Evolutionary conservation across 2,797 vertebrate genomes (phyloP), one percentile per base, ranked within the genome.

Genomic region (Fundulus diaphanus): DNA sequence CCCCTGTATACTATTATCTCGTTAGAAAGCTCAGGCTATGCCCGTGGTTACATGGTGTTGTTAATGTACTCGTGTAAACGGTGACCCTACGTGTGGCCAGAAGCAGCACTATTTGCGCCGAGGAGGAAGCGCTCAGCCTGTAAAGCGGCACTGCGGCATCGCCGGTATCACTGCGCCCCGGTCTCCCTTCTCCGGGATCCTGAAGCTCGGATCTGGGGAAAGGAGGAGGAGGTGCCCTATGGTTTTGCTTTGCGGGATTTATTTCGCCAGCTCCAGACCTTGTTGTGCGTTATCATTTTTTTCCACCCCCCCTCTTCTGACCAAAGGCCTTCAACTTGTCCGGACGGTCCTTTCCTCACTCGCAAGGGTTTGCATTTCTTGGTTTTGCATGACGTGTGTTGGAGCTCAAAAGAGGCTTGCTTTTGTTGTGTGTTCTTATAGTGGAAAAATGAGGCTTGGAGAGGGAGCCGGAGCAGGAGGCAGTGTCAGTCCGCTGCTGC

Each of bases 71-170:
- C 40, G 46, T 65, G 9, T n/a, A 52, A 48, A 61, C 6, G 18
- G 16, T 20, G n/a, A 42, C 33, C 0, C 9, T 44, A 37, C 18
- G 48, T 7, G 69, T 3, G 74, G 82, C 74, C 85, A 80, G 63
- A 80, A 73, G 63, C 88, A 82, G 95, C 93, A 96, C 95, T 96
- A 94, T 88, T 95, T 95, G 91, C 86, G 88, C 90, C 76, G 94
- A 92, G 95, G 95, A 95, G 92, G 95, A 93, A 94, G 94, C 94
- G 88, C 35, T 92, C 89, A 91, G 92, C 94, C 90, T 94, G 95
- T 93, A 94, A 95, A 95, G 95, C 94, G 95, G 95, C 95, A 96
- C 94, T 96, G 95, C 95, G 95, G 95, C 94, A 95, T 84, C 89
- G 89, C 87, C 86, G 1, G 91, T 96, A 96, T 96, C 94, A 90